phyloP scores from a whole-genome alignment of 2,113 vertebrate genomes.

The Fukomys damarensis region DNA sequence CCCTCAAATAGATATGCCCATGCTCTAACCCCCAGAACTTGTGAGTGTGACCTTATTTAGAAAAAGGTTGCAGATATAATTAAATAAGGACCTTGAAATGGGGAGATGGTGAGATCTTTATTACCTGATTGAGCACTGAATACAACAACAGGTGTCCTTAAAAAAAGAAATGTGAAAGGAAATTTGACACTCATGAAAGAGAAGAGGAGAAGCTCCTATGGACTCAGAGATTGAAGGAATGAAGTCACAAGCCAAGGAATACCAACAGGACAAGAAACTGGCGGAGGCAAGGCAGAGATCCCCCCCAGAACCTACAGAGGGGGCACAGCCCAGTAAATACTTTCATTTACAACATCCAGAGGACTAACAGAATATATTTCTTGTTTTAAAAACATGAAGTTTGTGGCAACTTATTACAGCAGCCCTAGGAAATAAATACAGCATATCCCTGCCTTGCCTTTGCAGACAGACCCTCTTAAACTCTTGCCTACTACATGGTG shows the following conservation, averaged over 20 bases:
- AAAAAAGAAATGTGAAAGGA: neutral
- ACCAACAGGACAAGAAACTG: neutral
- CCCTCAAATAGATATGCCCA: neutral
- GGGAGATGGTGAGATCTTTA: neutral
- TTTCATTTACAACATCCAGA: neutral
- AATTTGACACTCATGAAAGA: neutral
- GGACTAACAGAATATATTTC: neutral
- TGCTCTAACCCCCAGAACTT: neutral
- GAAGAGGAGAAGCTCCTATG: neutral
- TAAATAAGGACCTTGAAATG: neutral
- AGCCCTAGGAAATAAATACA: neutral
- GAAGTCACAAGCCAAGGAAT: neutral
- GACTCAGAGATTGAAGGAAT: neutral
- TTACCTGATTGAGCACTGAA: neutral
- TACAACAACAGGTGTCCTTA: neutral
- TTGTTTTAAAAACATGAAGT: neutral
- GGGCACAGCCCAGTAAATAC: neutral
- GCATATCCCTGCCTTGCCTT: neutral
- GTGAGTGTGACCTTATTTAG: neutral
- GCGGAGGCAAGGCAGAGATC: neutral
- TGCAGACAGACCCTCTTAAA: neutral
- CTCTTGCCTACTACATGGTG: neutral
- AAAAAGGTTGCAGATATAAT: neutral
- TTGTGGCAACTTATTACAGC: neutral
- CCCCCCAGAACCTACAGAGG: neutral